Conservation (phyloP, 2,113 vertebrate species). For the Pleuronectes platessa region DNA sequence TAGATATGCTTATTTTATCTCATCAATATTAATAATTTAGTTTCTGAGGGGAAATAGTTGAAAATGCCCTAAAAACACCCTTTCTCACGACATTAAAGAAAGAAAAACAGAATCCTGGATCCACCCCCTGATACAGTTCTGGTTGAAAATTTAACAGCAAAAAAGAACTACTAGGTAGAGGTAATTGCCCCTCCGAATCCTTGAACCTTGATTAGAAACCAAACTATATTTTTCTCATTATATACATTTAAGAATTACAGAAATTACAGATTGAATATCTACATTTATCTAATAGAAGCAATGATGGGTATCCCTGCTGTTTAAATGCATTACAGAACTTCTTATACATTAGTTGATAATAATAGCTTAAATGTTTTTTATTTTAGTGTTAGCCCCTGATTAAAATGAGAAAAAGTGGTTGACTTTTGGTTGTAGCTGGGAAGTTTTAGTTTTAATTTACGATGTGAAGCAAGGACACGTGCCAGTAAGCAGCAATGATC, state of each 20-base stretch:
- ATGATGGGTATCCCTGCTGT: background rate
- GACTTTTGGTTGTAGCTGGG: background rate
- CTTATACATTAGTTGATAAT: background rate
- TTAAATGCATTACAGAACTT: background rate
- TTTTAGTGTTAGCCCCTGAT: background rate
- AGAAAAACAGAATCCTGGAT: too few species aligned
- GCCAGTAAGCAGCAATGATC: background rate
- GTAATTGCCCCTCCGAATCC: background rate
- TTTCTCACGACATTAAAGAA: too few species aligned
- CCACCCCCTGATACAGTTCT: too few species aligned
- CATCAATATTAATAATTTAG: too few species aligned
- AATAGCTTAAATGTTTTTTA: background rate
- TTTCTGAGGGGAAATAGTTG: too few species aligned
- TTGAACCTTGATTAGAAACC: background rate
- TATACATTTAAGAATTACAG: background rate
- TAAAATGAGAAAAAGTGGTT: background rate
- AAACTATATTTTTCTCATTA: background rate
- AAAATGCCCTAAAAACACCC: too few species aligned
- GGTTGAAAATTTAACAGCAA: too few species aligned
- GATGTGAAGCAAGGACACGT: background rate
- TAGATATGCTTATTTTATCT: too few species aligned
- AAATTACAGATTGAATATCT: background rate
- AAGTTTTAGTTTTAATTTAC: background rate
- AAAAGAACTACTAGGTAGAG: too few species aligned
- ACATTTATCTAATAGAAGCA: background rate